A percentile compares a stretch with the other conserved stretches of the same genome.
Conservation (phyloP, 2,113 vertebrate species). For the Oncorhynchus mykiss region DNA sequence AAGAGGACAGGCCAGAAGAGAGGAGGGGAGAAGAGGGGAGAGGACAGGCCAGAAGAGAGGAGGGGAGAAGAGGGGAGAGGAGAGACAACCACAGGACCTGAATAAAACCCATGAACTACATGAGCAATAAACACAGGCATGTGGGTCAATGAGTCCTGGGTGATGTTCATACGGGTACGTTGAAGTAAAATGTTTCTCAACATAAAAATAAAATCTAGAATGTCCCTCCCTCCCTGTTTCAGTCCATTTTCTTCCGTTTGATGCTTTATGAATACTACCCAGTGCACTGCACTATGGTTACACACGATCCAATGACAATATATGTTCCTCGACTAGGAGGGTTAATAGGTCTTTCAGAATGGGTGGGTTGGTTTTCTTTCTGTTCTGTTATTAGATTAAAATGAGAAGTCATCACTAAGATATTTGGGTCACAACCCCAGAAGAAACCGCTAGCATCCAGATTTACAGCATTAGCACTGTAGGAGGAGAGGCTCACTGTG, state of each 20-base stretch:
- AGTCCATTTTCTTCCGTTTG: no score
- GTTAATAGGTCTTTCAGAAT: background rate
- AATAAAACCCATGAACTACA: slow-evolving; percentile 46
- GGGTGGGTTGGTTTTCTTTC: background rate
- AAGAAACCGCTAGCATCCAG: background rate
- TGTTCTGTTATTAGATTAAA: background rate
- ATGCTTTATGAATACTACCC: no score
- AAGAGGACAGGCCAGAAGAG: no score
- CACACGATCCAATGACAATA: background rate
- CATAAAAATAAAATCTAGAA: no score
- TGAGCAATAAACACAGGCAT: background rate
- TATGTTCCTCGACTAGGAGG: background rate
- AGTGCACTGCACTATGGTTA: background rate
- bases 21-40: no score
- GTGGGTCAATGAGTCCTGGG: background rate
- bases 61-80: background rate
- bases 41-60: background rate
- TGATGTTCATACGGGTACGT: no score
- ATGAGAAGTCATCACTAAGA: background rate
- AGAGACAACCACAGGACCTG: slow-evolving; percentile 15
- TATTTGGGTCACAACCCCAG: background rate
- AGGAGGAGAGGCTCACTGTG: background rate
- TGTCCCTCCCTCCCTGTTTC: no score
- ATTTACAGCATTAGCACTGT: background rate
- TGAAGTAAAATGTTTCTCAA: no score